These are phyloP conservation scores for Amblyopsis rosae DNA, from an alignment of 2,113 vertebrate genomes.

Conservation along the genomic window DNA sequence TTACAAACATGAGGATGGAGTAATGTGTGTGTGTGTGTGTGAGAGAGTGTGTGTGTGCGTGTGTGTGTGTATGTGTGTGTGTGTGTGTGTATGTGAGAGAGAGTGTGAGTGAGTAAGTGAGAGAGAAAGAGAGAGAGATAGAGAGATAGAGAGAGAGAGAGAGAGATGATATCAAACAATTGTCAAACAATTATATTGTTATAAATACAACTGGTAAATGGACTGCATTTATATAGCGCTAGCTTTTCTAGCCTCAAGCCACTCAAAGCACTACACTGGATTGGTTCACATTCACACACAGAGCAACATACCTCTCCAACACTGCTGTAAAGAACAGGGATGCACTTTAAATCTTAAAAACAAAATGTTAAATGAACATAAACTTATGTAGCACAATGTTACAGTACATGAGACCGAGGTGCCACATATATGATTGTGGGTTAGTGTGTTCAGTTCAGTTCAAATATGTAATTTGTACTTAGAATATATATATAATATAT, in stretches of 20 bases:
- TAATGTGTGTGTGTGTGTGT: slow-evolving; percentile 9
- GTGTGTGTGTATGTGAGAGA: slow-evolving; percentile 1
- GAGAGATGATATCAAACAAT: slow-evolving; percentile 34
- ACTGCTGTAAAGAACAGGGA: slow-evolving; percentile 25
- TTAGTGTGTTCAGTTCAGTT: no score
- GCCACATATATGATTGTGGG: neutral
- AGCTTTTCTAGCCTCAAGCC: no score
- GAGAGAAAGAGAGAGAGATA: neutral
- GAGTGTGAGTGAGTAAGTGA: no score
- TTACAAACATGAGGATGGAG: slow-evolving; percentile 45
- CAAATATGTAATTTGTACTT: no score
- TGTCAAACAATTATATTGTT: slow-evolving; percentile 39
- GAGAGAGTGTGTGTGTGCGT: slow-evolving; percentile 26
- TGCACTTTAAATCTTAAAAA: slow-evolving; percentile 27
- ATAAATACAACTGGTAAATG: neutral
- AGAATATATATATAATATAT: no score
- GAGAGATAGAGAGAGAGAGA: neutral
- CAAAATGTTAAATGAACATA: slow-evolving; percentile 27
- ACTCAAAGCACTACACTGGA: no score
- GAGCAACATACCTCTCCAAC: slow-evolving; percentile 27
- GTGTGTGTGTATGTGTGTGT: slow-evolving; percentile 25
- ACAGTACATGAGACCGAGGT: neutral
- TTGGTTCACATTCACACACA: no score
- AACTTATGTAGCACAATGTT: slow-evolving; percentile 11
- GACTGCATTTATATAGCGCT: no score